Evolutionary conservation across 1,140 invertebrate species (phyloP).

Genomic region (Tribolium castaneum): DNA sequence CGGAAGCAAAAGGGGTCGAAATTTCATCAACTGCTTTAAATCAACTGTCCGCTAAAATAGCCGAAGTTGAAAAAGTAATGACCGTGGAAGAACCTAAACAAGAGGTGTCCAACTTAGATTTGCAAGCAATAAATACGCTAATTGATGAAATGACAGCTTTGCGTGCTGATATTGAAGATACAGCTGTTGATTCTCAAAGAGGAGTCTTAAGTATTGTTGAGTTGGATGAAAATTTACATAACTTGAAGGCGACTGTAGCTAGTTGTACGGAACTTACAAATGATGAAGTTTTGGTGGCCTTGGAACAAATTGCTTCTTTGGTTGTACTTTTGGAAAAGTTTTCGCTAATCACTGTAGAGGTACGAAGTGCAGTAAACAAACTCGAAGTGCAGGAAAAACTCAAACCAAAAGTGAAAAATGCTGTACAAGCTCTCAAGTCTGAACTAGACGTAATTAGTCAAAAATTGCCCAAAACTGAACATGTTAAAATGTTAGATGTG

Average conservation of each 20-base stretch:
- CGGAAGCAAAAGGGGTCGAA: neutral
- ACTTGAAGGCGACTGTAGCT: neutral
- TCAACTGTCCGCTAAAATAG: conserved; percentile 9
- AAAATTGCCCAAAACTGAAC: conserved; percentile 1
- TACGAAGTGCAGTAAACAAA: neutral
- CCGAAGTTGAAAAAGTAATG: neutral
- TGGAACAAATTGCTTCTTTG: neutral
- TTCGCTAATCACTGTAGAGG: neutral
- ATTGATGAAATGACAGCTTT: conserved; percentile 9
- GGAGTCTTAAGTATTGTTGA: conserved; percentile 2
- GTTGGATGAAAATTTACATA: neutral
- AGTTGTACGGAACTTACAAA: neutral
- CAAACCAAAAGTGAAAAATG: conserved; percentile 36
- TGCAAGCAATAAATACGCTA: neutral
- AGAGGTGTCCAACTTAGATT: neutral
- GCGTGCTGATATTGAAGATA: neutral
- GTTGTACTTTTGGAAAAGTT: conserved; percentile 36
- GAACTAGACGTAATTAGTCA: conserved; percentile 6
- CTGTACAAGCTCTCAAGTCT: conserved; percentile 25
- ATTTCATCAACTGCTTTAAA: neutral
- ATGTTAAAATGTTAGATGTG: neutral
- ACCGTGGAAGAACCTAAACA: neutral
- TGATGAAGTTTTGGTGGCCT: neutral
- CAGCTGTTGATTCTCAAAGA: neutral
- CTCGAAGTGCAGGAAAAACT: neutral